These are phyloP conservation scores for Loris lydekkerianus DNA, from an alignment of 2,797 vertebrate genomes.

Conservation along the genomic window DNA sequence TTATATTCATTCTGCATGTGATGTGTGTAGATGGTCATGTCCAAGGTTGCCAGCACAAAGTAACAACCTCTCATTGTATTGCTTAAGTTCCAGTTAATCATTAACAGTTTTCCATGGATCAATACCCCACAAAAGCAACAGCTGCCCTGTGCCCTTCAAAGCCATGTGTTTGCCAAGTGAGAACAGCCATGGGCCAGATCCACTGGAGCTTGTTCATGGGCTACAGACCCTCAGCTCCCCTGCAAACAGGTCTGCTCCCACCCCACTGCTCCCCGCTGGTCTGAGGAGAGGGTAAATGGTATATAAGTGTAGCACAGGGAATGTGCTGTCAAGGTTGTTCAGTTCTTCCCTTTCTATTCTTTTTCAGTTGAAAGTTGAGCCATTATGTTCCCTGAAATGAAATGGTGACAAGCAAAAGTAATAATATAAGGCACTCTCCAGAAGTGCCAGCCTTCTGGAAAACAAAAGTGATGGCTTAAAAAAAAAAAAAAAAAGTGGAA, in stretches of 20 bases:
- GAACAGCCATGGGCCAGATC: not conserved
- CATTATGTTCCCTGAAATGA: conserved; percentile 5
- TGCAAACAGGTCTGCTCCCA: not conserved
- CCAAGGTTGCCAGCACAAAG: not conserved
- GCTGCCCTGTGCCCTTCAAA: not conserved
- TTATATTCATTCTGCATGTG: conserved; percentile 9
- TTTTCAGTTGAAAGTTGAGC: not conserved
- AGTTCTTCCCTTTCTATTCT: conserved; percentile 4
- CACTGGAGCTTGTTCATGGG: not conserved
- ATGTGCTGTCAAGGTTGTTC: not conserved
- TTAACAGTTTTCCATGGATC: conserved; percentile 70
- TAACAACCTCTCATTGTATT: conserved; percentile 64
- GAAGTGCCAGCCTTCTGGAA: not conserved
- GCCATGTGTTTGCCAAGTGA: conserved; percentile 16
- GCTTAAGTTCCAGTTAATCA: conserved; percentile 72
- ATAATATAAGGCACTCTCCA: not conserved
- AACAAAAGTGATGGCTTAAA: not conserved
- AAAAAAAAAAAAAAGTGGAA: not conserved
- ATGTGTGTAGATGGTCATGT: not conserved
- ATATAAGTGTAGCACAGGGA: not conserved
- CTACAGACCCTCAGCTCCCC: not conserved
- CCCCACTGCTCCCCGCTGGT: not conserved
- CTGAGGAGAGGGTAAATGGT: not conserved
- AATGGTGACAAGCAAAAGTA: not conserved
- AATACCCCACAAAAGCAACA: conserved; percentile 47